Evolutionary conservation across 2,888 invertebrate species (phyloP).

Genomic region (Uloborus plumipes): DNA sequence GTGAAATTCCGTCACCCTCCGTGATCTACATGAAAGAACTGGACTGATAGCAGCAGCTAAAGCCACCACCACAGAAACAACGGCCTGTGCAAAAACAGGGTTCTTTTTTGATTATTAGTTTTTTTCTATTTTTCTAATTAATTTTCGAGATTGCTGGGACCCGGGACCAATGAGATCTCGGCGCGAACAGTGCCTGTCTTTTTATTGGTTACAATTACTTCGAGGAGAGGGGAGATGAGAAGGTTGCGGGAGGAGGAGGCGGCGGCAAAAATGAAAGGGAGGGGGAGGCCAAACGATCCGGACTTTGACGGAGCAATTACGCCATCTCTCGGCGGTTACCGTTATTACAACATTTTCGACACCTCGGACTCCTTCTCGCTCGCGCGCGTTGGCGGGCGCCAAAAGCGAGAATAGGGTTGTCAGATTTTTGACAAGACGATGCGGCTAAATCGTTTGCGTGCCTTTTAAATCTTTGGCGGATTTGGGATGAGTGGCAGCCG

Average conservation of each 20-base stretch:
- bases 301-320: constrained; percentile 52
- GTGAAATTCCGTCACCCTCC: constrained; percentile 46
- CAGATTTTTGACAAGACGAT: no score
- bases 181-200: constrained; percentile 51
- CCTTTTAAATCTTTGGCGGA: no score
- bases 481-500: no score
- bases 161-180: constrained; percentile 47
- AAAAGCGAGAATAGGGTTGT: background rate
- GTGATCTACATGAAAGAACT: constrained; percentile 55
- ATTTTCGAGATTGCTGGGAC: constrained; percentile 53
- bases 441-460: no score
- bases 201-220: constrained; percentile 63
- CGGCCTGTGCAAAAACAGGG: constrained; percentile 31
- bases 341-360: constrained; percentile 51
- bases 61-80: constrained; percentile 40
- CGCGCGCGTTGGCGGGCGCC: constrained; percentile 33
- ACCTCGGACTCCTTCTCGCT: constrained; percentile 21
- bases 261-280: constrained; percentile 5
- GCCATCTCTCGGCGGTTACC: constrained; percentile 58
- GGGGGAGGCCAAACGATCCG: constrained; percentile 42
- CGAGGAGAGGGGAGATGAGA: constrained; percentile 27
- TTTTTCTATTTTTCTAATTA: constrained; percentile 52
- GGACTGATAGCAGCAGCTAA: constrained; percentile 36
- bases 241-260: background rate
- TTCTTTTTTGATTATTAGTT: constrained; percentile 1